A percentile compares a stretch with the other conserved stretches of the same genome.
phyloP scores from a whole-genome alignment of 2,888 invertebrate species.

The Sinotaia quadrata region DNA sequence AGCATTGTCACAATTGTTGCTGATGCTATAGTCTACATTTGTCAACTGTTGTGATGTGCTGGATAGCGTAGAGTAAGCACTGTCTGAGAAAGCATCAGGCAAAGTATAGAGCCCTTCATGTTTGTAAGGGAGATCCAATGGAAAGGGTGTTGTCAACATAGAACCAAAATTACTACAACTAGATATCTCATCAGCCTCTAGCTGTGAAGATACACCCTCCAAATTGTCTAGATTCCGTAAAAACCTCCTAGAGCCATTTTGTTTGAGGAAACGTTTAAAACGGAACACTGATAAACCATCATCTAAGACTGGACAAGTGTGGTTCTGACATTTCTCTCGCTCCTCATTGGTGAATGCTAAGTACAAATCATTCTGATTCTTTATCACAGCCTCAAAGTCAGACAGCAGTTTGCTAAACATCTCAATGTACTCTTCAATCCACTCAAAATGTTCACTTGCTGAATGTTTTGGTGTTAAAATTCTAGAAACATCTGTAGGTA shows the following conservation, averaged over 20 bases:
- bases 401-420: conserved; percentile 28
- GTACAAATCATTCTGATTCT: conserved; percentile 28
- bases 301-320: conserved; percentile 36
- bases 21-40: conserved; percentile 4
- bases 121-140: too few species aligned
- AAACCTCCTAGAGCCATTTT: conserved; percentile 26
- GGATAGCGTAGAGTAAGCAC: conserved; percentile 25
- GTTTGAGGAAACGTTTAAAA: conserved; percentile 34
- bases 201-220: conserved; percentile 1
- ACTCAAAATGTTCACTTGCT: too few species aligned
- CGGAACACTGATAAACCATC: conserved; percentile 27
- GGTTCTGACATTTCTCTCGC: conserved; percentile 37
- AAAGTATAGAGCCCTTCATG: too few species aligned
- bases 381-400: conserved; percentile 19
- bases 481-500: too few species aligned
- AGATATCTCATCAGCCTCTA: background rate
- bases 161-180: too few species aligned
- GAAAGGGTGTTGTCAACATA: too few species aligned
- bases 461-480: too few species aligned
- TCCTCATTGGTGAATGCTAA: conserved; percentile 34
- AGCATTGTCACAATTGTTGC: background rate
- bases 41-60: background rate
- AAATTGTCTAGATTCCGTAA: conserved; percentile 27
- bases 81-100: conserved; percentile 23
- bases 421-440: conserved; percentile 4